Base-by-base conservation (phyloP, 1,140 invertebrate genomes). In the Dufourea novaeangliae region DNA sequence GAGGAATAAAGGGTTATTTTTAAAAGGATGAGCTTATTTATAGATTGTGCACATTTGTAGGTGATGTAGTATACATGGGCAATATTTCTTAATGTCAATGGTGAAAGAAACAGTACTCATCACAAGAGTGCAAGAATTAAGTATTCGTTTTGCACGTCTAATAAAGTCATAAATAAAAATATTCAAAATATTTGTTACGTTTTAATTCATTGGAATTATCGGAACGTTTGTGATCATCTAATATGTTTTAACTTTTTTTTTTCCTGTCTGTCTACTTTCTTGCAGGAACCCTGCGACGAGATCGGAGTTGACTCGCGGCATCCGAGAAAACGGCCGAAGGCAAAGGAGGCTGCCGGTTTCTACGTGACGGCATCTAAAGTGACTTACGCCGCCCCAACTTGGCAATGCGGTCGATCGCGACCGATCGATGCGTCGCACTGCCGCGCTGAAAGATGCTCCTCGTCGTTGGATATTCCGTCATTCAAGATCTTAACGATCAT, bases 291-390 rank as follows among this genome's bases (percentile, higher is more conserved):
- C 71, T 61, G 52, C 37, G 59, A 29, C 44, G 71, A 72, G 75
- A 80, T 82, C 68, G 77, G 70, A 66, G 57, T 39, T 20, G 41
- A 29, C 10, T 37, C 56, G 67, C 74, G 75, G 78, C 37, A 78
- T 84, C 69, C 29, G 62, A 79, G 79, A 68, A 78, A 79, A 79
- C 54, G 66, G 46, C 63, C 46, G 64, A 79, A 71, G 75, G 74
- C 73, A 79, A 86, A 76, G 69, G 78, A 67, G 29, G 62, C 64
- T 69, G 76, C 77, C 54, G 56, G 71, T 84, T 72, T 86, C 59
- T 84, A 88, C 83, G 85, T 86, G 86, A 87, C 61, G 87, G 86
- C 59, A 88, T 88, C 77, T 78, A 72, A 79, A 84, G 82, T 84
- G 80, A 83, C 81, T 82, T 78, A 80, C 63, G 67, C 32, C 81